Evolutionary conservation across 2,797 vertebrate genomes (phyloP), one percentile per base, ranked within the genome.

Genomic region (Phataginus tricuspis): DNA sequence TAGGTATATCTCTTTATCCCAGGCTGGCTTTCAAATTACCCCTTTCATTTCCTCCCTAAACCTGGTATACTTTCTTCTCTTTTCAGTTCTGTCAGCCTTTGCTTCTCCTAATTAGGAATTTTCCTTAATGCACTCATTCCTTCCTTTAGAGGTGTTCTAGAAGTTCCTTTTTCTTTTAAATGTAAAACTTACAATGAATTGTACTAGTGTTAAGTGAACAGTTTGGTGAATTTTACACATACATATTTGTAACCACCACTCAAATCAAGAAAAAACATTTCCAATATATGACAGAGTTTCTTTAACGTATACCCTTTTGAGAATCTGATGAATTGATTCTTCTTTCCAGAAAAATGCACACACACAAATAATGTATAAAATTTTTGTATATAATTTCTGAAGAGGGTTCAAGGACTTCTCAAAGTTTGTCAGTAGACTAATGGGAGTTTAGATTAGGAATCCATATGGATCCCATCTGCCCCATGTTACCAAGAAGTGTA

Each of bases 51-150:
- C 80, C 72, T 68, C 55, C 15, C 21, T 14, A 4, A 25, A 13
- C 21, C 7, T 93, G 45, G 10, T 63, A 45, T 94, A 12, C 61
- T 90, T 59, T 64, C 37, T 64, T 84, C 12, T 63, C 19, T 64
- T 68, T 59, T 69, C 39, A 57, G 34, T 80, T 93, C 78, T 77
- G 13, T 51, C 34, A 77, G 55, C 63, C 91, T 91, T 91, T 93
- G 34, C 39, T 61, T 91, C 27, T 89, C 31, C 68, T 75, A 92
- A 93, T 34, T 80, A 92, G 63, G 12, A 96, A 64, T 94, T 79
- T 71, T 68, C 85, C 27, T 78, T 91, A 68, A 78, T 23, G 75
- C 75, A 77, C 5, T 34, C 45, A 66, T 84, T 84, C 8, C 11
- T 94, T 31, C 69, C 69, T 74, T 83, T 72, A 51, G 57, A 91